Base-by-base conservation (phyloP, 2,888 invertebrate species). In the Drosophila fungiperda region DNA sequence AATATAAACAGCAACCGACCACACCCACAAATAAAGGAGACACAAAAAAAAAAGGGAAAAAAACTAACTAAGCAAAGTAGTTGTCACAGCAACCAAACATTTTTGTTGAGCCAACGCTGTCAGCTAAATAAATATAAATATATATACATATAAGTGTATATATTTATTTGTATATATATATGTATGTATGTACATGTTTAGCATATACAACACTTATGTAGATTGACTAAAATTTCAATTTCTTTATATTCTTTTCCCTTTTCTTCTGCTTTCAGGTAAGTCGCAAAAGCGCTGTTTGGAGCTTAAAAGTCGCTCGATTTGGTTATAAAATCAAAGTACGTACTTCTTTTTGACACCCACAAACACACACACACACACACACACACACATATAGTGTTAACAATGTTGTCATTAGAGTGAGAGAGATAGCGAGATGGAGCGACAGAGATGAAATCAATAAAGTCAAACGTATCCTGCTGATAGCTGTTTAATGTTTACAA, bases 401-500 rank as follows among this genome's bases (percentile, higher is more conserved):
- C 66, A 77, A 68, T 61, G 65, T 33, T 73, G 60, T 69, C 70
- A 79, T 70, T 80, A 80, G 75, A 45, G 42, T 8, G 17, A 48
- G 33, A 38, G 49, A 32, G 40, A 7, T 36, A 33, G 32, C 57
- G 53, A 32, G 50, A 54, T 42, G 45, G 36, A 36, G 53, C 33
- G 58, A 38, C 36, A 52, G 72, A 73, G 88, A 80, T 90, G 87
- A 83, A 86, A 86, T 86, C 85, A 86, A 86, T 86, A 90, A 86
- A 90, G 87, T 80, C 76, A 71, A 90, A 76, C 83, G 89, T 86
- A 86, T 86, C 90, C 89, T 80, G 80, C 89, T 90, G 85, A 86
- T 86, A 86, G 89, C 85, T 88, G 90, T 80, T 90, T 88, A 86
- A 90, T 86, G 90, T 89, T 86, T 90, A 86, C 86, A 86, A 89